Base-by-base conservation (phyloP, 2,888 invertebrate genomes). In the Tipula helvola region DNA sequence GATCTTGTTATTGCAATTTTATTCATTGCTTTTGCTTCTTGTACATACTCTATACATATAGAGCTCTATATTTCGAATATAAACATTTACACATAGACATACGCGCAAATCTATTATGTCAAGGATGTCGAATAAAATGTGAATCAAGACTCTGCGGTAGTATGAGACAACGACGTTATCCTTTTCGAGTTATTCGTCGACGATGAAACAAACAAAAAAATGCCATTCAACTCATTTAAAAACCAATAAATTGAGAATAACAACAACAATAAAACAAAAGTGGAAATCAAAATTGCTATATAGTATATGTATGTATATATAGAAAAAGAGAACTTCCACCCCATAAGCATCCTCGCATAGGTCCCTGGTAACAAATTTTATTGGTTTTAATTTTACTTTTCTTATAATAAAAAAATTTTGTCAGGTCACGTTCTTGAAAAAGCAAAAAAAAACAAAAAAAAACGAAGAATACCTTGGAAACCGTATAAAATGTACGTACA, bases 1-100 rank as follows among this genome's bases (percentile, higher is more conserved):
- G 71, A 71, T 71, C 71, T 71, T 71, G 71, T 71, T 71, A 71
- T 71, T 71, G 71, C 71, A 71, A 71, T 71, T 71, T 71, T 71
- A 71, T 71, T 71, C 71, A 71, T 71, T 71, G 71, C 71, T 71
- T 71, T 71, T 71, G 71, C 71, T 71, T 71, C 18, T 52, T 71
- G 28, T 71, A 71, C 10, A 10, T 10, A 71, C 10, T 28, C 71
- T 28, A 28, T 71, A 10, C 28, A 28, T 10, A 7, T 10, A 71
- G 57, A 57, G 18, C 18, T 71, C 3, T 57, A 57, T 57, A 71
- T 71, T 52, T 7, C 52, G 71, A 28, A 7, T 3, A 28, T 28
- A 28, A 28, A 71, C 10, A 71, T 71, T 7, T 16, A 57, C 7
- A 57, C 7, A 16, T 5, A 57, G 7, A 71, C 71, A 71, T 10